Evolutionary conservation across 2,797 vertebrate genomes (phyloP).

Genomic region (Furcifer pardalis): DNA sequence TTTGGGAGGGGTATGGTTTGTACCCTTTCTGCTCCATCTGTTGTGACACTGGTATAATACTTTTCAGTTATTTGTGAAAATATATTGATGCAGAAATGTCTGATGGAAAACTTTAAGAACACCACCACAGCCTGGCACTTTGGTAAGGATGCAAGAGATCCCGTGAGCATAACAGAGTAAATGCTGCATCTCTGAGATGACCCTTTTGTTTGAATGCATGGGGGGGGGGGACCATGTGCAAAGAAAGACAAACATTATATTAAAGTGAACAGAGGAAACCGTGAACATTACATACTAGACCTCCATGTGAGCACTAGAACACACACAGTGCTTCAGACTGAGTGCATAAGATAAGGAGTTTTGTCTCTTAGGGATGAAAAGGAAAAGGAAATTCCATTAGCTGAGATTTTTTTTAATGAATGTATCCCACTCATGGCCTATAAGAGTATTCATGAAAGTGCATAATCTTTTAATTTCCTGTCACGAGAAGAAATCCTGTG

Average conservation of each 20-base stretch:
- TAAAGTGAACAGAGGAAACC: neutral
- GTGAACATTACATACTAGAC: neutral
- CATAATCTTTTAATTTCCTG: too few relatives aligned
- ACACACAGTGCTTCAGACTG: neutral
- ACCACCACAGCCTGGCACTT: neutral
- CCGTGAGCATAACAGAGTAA: neutral
- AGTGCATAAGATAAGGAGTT: neutral
- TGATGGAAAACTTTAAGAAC: neutral
- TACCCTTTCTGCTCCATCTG: neutral
- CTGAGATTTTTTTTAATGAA: neutral
- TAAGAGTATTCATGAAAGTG: too few relatives aligned
- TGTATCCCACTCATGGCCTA: neutral
- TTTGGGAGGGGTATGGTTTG: neutral
- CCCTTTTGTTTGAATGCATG: neutral
- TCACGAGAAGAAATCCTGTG: too few relatives aligned
- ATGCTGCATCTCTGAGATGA: neutral
- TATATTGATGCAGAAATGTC: neutral
- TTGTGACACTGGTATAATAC: neutral
- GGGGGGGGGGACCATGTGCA: neutral
- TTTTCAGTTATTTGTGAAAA: neutral
- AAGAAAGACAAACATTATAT: neutral
- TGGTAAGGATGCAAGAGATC: neutral
- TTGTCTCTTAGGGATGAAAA: neutral
- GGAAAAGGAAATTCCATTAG: neutral
- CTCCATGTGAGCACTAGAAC: neutral